Evolutionary conservation across 2,113 vertebrate species (phyloP).

Genomic region (Aptenodytes forsteri): DNA sequence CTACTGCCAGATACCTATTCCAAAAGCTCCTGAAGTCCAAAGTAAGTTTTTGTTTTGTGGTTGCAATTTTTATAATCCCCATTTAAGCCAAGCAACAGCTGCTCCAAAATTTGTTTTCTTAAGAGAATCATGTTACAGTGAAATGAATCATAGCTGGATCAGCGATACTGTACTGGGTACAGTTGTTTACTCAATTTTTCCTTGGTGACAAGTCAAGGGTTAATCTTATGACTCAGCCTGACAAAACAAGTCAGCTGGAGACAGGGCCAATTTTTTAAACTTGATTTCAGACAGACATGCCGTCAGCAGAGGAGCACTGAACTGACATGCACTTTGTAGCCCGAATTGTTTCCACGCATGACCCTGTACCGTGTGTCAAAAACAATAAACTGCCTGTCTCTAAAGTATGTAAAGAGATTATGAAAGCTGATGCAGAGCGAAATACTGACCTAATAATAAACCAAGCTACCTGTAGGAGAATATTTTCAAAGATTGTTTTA

Average conservation of each 20-base stretch:
- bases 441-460: slow-evolving; percentile 57
- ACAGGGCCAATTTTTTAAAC: slow-evolving; percentile 75
- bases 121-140: slow-evolving; percentile 71
- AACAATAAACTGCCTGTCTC: slow-evolving; percentile 65
- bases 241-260: slow-evolving; percentile 81
- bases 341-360: slow-evolving; percentile 71
- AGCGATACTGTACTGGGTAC: slow-evolving; percentile 56
- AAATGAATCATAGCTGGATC: slow-evolving; percentile 67
- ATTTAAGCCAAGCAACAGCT: slow-evolving; percentile 75
- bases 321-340: slow-evolving; percentile 68
- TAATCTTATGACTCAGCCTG: slow-evolving; percentile 78
- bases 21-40: neutral
- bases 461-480: slow-evolving; percentile 13
- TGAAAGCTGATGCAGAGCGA: slow-evolving; percentile 44
- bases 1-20: neutral
- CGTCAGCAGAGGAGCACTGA: slow-evolving; percentile 70
- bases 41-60: slow-evolving; percentile 24
- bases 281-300: slow-evolving; percentile 76
- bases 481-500: neutral
- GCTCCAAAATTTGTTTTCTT: slow-evolving; percentile 67
- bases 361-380: slow-evolving; percentile 57
- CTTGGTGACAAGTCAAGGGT: slow-evolving; percentile 76
- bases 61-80: slow-evolving; percentile 38
- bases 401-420: slow-evolving; percentile 67
- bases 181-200: slow-evolving; percentile 73